Conservation (phyloP, 1,140 invertebrate species). For the Orchesella cincta region DNA sequence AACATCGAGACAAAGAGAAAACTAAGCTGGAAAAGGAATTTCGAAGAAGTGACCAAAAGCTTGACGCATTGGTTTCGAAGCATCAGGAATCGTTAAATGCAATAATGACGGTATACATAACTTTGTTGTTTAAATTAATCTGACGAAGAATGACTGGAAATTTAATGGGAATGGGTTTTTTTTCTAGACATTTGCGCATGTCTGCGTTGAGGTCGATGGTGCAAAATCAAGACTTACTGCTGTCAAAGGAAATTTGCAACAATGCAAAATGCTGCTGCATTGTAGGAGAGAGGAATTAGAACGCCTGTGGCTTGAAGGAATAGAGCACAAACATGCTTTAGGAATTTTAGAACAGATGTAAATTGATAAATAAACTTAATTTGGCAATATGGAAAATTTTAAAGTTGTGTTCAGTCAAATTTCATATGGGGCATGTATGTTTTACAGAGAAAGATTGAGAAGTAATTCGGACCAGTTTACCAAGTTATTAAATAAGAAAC, state of each 20-base stretch:
- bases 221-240: slow-evolving; percentile 79
- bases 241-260: slow-evolving; percentile 84
- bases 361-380: slow-evolving; percentile 52
- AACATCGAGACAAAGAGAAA: slow-evolving; percentile 91
- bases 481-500: slow-evolving; percentile 69
- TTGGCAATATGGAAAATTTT: slow-evolving; percentile 32
- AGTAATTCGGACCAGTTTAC: slow-evolving; percentile 76
- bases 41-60: slow-evolving; percentile 80
- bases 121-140: background rate
- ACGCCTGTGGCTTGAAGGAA: slow-evolving; percentile 86
- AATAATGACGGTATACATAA: slow-evolving; percentile 72
- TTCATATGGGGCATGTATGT: slow-evolving; percentile 18
- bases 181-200: slow-evolving; percentile 72
- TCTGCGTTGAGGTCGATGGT: slow-evolving; percentile 74
- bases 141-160: background rate
- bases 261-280: slow-evolving; percentile 85
- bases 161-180: slow-evolving; percentile 29
- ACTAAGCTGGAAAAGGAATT: slow-evolving; percentile 90
- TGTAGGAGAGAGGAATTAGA: slow-evolving; percentile 90
- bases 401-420: slow-evolving; percentile 30
- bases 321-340: slow-evolving; percentile 88
- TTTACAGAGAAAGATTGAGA: slow-evolving; percentile 71
- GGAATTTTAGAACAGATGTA: slow-evolving; percentile 86
- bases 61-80: slow-evolving; percentile 83
- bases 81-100: slow-evolving; percentile 86